phyloP scores from a whole-genome alignment of 2,113 vertebrate genomes.

The Sula dactylatra region DNA sequence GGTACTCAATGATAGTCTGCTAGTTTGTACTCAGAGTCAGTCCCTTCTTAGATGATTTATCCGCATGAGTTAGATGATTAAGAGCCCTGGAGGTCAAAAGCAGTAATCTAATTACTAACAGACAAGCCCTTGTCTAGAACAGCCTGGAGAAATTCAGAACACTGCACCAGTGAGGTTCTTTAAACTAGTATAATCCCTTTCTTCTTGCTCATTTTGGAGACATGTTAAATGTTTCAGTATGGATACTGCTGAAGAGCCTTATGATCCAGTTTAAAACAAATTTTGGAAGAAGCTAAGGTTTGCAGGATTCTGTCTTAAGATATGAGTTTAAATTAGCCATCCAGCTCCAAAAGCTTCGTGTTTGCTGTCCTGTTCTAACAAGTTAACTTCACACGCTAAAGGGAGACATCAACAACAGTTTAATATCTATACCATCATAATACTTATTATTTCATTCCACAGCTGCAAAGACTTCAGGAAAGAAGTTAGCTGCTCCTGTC shows the following conservation, averaged over 20 bases:
- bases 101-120: conserved; percentile 14
- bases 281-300: background rate
- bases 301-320: background rate
- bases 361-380: background rate
- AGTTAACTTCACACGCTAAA: background rate
- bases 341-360: background rate
- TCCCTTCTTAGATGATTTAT: background rate
- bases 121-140: background rate
- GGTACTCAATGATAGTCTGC: background rate
- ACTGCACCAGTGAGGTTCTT: background rate
- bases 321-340: background rate
- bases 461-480: background rate
- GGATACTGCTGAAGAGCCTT: background rate
- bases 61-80: background rate
- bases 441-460: background rate
- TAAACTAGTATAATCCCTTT: background rate
- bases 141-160: background rate
- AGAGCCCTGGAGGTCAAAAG: background rate
- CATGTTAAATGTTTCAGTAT: background rate
- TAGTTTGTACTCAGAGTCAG: background rate
- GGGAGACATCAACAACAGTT: background rate
- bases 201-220: background rate
- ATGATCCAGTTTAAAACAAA: background rate
- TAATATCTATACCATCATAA: background rate
- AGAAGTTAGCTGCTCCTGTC: background rate